Evolutionary conservation across 1,140 invertebrate species (phyloP).

Genomic region (Heliconius hermathena): DNA sequence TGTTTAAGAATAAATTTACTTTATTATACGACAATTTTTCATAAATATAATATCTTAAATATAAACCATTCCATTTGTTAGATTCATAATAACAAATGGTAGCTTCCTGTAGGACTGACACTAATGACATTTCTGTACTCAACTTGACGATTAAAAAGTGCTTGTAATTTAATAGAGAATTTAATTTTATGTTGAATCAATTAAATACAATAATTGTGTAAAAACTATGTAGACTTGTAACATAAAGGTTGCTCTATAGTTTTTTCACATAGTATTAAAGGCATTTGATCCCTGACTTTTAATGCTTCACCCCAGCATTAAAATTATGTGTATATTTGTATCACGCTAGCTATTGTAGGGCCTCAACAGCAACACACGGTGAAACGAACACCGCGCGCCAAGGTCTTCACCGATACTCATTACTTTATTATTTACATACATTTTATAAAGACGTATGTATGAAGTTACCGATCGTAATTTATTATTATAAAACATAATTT

Average conservation of each 20-base stretch:
- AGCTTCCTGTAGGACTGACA: too few relatives aligned
- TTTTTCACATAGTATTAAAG: conserved; percentile 69
- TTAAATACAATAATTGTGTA: too few relatives aligned
- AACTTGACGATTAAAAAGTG: too few relatives aligned
- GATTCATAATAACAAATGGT: too few relatives aligned
- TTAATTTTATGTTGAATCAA: too few relatives aligned
- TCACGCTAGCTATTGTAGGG: conserved; percentile 79
- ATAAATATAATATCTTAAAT: too few relatives aligned
- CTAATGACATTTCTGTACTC: too few relatives aligned
- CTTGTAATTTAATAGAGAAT: too few relatives aligned
- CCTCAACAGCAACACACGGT: conserved; percentile 61
- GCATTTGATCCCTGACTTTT: conserved; percentile 82
- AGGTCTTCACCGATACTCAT: conserved; percentile 62
- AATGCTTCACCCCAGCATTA: conserved; percentile 81
- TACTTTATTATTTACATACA: conserved; percentile 40
- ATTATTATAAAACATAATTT: neutral
- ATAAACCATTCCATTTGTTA: too few relatives aligned
- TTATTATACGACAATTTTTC: too few relatives aligned
- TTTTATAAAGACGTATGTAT: neutral
- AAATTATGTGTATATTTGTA: conserved; percentile 82
- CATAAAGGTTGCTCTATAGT: conserved; percentile 53
- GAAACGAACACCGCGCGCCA: conserved; percentile 68
- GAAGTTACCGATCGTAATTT: neutral
- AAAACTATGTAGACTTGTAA: neutral
- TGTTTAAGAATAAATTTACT: too few relatives aligned